A percentile compares a stretch with the other conserved stretches of the same genome.
Conservation (phyloP, 2,113 vertebrate genomes). For the Pangasianodon hypophthalmus region DNA sequence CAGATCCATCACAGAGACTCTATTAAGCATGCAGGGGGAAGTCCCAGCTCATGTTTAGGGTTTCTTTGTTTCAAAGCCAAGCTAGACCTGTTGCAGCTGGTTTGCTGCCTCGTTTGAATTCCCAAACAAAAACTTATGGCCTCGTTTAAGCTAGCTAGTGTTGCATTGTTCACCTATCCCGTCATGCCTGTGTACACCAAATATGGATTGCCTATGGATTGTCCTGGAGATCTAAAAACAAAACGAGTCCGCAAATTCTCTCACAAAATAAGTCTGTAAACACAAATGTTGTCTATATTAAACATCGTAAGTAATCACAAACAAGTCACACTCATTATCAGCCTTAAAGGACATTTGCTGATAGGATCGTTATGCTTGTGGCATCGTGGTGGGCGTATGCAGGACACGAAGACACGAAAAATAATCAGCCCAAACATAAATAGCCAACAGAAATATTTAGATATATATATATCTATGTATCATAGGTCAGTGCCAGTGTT, state of each 20-base stretch:
- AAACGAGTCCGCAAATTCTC: neutral
- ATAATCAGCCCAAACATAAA: neutral
- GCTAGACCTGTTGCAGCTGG: conserved; percentile 47
- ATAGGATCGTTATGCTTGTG: neutral
- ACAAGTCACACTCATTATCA: neutral
- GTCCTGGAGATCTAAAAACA: neutral
- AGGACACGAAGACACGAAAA: neutral
- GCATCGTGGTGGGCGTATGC: neutral
- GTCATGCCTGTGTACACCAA: neutral
- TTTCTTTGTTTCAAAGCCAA: conserved; percentile 37
- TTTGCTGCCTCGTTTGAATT: conserved; percentile 42
- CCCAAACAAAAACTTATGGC: conserved; percentile 31
- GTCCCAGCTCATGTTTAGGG: conserved; percentile 20
- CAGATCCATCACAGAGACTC: neutral
- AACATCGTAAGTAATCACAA: neutral
- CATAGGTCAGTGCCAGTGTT: neutral
- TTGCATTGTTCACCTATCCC: neutral
- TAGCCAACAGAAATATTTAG: neutral
- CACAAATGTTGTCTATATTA: neutral
- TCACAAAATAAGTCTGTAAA: neutral
- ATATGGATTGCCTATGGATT: neutral
- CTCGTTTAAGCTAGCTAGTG: neutral
- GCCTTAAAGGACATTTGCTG: neutral
- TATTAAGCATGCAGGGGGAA: neutral
- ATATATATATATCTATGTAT: neutral